Conservation (phyloP, 92 coral and sea anemone genomes). For the Zoanthus sociatus region DNA sequence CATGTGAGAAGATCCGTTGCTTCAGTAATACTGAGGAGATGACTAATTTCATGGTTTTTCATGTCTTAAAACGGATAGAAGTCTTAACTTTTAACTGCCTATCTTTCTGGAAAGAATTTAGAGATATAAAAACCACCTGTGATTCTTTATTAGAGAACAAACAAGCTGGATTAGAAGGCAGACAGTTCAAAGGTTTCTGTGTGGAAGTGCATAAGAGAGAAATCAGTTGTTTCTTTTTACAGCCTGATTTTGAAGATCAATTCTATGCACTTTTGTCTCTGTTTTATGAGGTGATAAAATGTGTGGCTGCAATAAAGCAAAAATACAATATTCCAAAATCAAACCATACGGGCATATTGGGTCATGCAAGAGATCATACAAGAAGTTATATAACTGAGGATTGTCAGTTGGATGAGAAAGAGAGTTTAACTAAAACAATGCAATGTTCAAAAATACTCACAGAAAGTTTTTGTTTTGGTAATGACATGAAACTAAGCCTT, state of each 20-base stretch:
- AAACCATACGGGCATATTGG: background rate
- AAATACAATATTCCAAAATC: background rate
- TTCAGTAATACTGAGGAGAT: background rate
- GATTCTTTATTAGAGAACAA: background rate
- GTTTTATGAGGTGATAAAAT: conserved; percentile 7
- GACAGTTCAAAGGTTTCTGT: background rate
- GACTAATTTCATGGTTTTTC: conserved; percentile 22
- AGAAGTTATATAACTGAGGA: background rate
- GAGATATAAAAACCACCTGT: background rate
- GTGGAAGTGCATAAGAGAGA: background rate
- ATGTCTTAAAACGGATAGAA: conserved; percentile 10
- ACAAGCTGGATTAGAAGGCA: background rate
- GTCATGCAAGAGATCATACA: background rate
- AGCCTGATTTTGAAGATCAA: background rate
- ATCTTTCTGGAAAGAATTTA: conserved; percentile 21
- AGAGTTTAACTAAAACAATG: background rate
- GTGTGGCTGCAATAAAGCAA: background rate
- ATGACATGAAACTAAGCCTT: background rate
- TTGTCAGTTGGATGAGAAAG: background rate
- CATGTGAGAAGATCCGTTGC: background rate
- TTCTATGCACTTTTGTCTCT: conserved; percentile 15
- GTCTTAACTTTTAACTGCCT: background rate
- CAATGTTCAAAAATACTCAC: background rate
- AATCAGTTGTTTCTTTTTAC: background rate
- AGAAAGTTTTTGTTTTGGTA: background rate